A percentile compares a stretch with the other conserved stretches of the same genome.
Evolutionary conservation across 2,888 invertebrate species (phyloP).

Genomic region (Clunio marinus): DNA sequence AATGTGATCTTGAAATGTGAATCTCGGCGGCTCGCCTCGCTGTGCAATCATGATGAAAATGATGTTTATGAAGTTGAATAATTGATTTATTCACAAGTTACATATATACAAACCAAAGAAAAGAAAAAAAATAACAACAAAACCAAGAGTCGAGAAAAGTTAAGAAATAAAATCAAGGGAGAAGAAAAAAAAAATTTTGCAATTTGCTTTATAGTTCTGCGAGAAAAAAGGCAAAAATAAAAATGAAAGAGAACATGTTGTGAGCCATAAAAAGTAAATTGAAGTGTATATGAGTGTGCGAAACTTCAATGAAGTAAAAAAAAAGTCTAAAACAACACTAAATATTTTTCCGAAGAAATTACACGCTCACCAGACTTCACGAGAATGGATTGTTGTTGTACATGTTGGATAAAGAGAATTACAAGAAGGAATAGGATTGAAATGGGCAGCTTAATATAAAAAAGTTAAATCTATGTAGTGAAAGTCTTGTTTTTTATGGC

Average conservation of each 20-base stretch:
- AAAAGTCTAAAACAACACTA: conserved; percentile 33
- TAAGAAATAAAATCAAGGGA: not conserved
- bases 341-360: conserved; percentile 30
- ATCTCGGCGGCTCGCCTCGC: not conserved
- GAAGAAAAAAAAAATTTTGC: conserved; percentile 3
- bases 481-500: conserved; percentile 20
- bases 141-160: not conserved
- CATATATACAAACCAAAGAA: conserved; percentile 11
- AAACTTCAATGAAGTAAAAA: no score
- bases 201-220: conserved; percentile 23
- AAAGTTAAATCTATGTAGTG: conserved; percentile 1
- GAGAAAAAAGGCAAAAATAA: not conserved
- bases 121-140: not conserved
- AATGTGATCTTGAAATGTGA: conserved; percentile 5
- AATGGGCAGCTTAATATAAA: not conserved
- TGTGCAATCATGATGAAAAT: conserved; percentile 10
- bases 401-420: conserved; percentile 16
- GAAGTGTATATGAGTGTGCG: no score
- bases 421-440: not conserved
- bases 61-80: conserved; percentile 11
- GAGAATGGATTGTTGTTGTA: conserved; percentile 33
- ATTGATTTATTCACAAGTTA: conserved; percentile 1
- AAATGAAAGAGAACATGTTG: conserved; percentile 23
- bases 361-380: conserved; percentile 24
- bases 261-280: conserved; percentile 35